Evolutionary conservation across 2,113 vertebrate species (phyloP).

Genomic region (Ciconia maguari): DNA sequence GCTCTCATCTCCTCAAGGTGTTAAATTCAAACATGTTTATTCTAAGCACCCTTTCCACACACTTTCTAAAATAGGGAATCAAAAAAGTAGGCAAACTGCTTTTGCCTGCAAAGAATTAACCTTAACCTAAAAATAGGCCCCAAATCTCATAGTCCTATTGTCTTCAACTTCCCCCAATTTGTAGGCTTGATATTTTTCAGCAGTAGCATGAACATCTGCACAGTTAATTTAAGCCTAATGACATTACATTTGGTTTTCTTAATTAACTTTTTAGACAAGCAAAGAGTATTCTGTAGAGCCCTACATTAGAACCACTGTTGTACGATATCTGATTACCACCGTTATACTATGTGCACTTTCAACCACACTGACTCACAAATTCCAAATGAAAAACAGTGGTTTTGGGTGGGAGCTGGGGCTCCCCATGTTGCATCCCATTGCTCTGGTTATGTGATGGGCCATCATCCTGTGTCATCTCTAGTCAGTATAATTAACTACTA

Average conservation of each 20-base stretch:
- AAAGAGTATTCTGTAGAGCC: neutral
- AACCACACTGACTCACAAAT: neutral
- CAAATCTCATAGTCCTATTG: neutral
- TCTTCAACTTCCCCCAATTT: neutral
- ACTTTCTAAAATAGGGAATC: neutral
- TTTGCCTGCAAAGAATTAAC: neutral
- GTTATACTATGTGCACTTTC: neutral
- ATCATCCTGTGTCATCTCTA: neutral
- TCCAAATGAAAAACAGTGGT: neutral
- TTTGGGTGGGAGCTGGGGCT: neutral
- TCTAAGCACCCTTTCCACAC: neutral
- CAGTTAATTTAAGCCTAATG: neutral
- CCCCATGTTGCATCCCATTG: neutral
- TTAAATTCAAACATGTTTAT: neutral
- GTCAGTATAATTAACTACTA: neutral
- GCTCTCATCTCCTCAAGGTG: neutral
- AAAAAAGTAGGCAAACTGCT: neutral
- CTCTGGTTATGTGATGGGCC: neutral
- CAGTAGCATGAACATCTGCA: neutral
- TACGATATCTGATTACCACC: neutral
- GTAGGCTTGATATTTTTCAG: neutral
- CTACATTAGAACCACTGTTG: neutral
- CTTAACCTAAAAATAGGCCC: neutral
- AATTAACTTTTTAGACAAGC: neutral
- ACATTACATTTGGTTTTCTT: neutral